Percentiles rank a stretch among this genome's conserved stretches.
Conservation (phyloP, 2,797 vertebrate species). For the Esox lucius region DNA sequence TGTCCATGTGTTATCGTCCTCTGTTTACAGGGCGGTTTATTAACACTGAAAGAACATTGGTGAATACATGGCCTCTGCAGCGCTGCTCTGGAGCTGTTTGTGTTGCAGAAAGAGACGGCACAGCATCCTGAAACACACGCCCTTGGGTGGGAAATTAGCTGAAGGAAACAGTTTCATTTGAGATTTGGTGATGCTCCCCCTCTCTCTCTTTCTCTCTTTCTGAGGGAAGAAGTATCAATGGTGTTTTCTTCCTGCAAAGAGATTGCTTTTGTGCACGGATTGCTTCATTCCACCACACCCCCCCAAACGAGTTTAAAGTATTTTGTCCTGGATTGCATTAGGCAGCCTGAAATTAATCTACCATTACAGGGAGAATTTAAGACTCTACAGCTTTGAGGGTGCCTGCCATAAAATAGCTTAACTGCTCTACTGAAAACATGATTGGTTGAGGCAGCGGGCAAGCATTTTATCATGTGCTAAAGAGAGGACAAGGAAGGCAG, state of each 20-base stretch:
- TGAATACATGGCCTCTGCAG: slow-evolving; percentile 35
- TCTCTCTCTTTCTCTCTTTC: background rate
- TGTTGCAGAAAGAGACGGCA: background rate
- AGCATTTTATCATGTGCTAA: slow-evolving; percentile 65
- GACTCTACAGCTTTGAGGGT: slow-evolving; percentile 62
- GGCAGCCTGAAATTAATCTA: slow-evolving; percentile 67
- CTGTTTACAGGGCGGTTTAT: slow-evolving; percentile 24
- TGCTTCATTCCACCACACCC: slow-evolving; percentile 27
- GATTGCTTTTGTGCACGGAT: slow-evolving; percentile 44
- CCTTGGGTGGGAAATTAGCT: slow-evolving; percentile 35
- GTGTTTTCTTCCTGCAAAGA: slow-evolving; percentile 21
- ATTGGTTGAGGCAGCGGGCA: slow-evolving; percentile 58
- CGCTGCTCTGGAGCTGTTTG: background rate
- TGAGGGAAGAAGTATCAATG: slow-evolving; percentile 26
- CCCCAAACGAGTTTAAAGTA: slow-evolving; percentile 49
- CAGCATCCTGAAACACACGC: slow-evolving; percentile 2
- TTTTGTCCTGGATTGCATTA: slow-evolving; percentile 64
- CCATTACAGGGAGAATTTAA: slow-evolving; percentile 64
- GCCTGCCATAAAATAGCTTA: slow-evolving; percentile 65
- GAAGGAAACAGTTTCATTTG: slow-evolving; percentile 43
- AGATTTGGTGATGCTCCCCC: slow-evolving; percentile 32
- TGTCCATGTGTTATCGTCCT: slow-evolving; percentile 26
- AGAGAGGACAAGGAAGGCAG: slow-evolving; percentile 49
- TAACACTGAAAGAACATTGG: slow-evolving; percentile 12
- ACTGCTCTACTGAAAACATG: slow-evolving; percentile 63